phyloP scores from a whole-genome alignment of 2,113 vertebrate species.

The Mesembrinibis cayennensis region DNA sequence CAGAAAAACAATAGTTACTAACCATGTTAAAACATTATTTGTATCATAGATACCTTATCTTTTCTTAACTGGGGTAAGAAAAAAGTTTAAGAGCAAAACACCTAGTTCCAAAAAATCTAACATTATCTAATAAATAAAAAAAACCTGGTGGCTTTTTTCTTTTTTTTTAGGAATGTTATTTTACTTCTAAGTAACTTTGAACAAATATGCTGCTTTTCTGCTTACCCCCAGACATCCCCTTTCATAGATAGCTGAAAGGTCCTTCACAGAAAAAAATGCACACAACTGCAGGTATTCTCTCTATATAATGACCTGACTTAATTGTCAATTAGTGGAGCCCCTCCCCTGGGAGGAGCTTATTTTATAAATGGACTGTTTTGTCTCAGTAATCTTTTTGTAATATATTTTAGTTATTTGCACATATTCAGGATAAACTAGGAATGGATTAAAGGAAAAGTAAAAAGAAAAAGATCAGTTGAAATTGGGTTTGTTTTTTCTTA shows the following conservation, averaged over 20 bases:
- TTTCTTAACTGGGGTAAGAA: background rate
- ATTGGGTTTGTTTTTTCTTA: background rate
- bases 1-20: background rate
- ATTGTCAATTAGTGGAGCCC: background rate
- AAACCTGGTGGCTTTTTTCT: background rate
- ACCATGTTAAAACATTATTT: accelerated
- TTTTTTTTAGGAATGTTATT: accelerated
- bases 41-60: accelerated
- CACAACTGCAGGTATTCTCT: accelerated
- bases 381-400: accelerated
- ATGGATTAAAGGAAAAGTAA: background rate
- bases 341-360: background rate
- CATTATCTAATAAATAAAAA: accelerated
- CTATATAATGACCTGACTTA: background rate
- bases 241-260: accelerated
- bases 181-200: background rate
- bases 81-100: accelerated
- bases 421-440: accelerated
- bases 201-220: accelerated
- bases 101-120: accelerated
- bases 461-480: accelerated
- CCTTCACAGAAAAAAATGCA: accelerated
- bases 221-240: accelerated
- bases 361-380: background rate
- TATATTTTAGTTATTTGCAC: accelerated